Base-by-base conservation (phyloP, 1,140 invertebrate species). In the Drosophila sp. region DNA sequence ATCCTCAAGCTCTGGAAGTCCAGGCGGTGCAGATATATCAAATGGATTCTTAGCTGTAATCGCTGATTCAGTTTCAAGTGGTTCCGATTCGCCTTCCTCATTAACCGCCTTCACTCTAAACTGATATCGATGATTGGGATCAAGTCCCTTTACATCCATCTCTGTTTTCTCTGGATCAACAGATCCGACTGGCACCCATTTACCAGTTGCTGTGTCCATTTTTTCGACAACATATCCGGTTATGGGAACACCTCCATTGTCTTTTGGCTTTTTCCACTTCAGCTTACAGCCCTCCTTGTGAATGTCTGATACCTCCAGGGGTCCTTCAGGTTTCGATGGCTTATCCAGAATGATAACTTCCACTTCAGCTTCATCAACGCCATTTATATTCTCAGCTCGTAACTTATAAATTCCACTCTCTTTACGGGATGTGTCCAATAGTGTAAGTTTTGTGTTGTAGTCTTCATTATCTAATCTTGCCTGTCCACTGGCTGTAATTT, bases 1-100 rank as follows among this genome's bases (percentile, higher is more conserved):
- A 91, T 99, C 98, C 61, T 96, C 94, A 62, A 99, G 96, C 91
- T 98, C 97, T 9, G 99, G 97, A 29, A 99, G 93, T 43, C 96
- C 97, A 69, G 99, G 98, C 34, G 97, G 94, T 29, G 96, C 95
- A 29, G 98, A 96, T 41, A 95, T 93, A 92, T 99, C 98, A 92
- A 96, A 99, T 72, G 98, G 98, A 95, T 99, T 99, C 92, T 99
- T 99, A 48, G 98, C 98, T 8, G 97, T 90, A 61, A 97, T 96
- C 0, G 96, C 94, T 59, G 95, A 94, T 63, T 98, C 97, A 0
- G 97, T 97, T 78, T 98, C 97, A 11, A 99, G 92, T 8, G 97
- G 97, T 89, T 98, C 97, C 0, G 97, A 98, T 93, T 98, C 97
- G 16, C 98, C 98, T 92, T 98, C 98, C 81, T 98, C 97, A 92